phyloP scores from a whole-genome alignment of 2,888 invertebrate genomes.

The Ypsolopha sequella region DNA sequence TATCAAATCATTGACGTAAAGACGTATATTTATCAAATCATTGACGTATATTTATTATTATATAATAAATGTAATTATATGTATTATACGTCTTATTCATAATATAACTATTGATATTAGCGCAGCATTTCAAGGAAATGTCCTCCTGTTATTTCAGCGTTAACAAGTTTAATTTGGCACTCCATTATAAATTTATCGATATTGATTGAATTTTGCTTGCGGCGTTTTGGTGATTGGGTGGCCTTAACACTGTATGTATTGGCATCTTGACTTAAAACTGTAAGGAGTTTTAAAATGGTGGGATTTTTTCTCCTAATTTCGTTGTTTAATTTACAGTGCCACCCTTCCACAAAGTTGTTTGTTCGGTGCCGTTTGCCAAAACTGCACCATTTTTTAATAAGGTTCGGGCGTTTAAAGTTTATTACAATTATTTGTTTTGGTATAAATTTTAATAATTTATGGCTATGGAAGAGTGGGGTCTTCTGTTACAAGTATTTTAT shows the following conservation, averaged over 20 bases:
- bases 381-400: conserved; percentile 7
- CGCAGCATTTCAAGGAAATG: conserved; percentile 1
- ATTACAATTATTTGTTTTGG: no score
- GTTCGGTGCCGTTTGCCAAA: conserved; percentile 6
- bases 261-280: conserved; percentile 2
- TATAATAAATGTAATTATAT: not conserved
- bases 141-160: not conserved
- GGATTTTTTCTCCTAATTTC: not conserved
- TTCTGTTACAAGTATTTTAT: no score
- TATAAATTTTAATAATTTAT: no score
- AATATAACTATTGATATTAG: not conserved
- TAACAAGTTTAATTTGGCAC: not conserved
- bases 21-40: no score
- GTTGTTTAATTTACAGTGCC: conserved; percentile 5
- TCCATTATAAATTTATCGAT: not conserved
- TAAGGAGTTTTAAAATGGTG: conserved; percentile 3
- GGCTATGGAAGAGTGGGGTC: no score
- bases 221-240: not conserved
- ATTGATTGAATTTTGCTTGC: not conserved
- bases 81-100: not conserved
- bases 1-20: no score
- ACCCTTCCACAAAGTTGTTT: conserved; percentile 7
- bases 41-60: no score
- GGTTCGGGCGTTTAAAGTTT: conserved; percentile 4
- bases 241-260: not conserved